phyloP scores from a whole-genome alignment of 2,797 vertebrate genomes.

The Pantherophis alleghaniensis region DNA sequence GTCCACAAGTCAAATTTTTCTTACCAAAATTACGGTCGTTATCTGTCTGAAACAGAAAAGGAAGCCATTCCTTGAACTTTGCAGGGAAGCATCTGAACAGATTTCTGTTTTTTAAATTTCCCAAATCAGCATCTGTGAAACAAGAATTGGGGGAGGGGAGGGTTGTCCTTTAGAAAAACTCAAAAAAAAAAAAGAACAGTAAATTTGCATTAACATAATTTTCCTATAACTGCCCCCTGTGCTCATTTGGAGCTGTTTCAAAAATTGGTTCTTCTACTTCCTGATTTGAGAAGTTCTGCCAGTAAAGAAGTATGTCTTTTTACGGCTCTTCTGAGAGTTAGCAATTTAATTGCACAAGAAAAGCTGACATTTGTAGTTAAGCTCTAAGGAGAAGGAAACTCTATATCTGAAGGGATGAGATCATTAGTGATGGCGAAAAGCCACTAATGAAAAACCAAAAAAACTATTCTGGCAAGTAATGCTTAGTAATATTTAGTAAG shows the following conservation, averaged over 20 bases:
- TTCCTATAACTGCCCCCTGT: background rate
- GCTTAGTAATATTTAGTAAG: slow-evolving; percentile 33
- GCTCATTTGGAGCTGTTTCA: slow-evolving; percentile 30
- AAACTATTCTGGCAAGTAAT: slow-evolving; percentile 8
- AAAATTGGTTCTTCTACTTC: slow-evolving; percentile 9
- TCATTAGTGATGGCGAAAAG: slow-evolving; percentile 26
- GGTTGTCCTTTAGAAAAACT: background rate
- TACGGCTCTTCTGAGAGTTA: slow-evolving; percentile 26
- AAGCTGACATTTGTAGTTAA: slow-evolving; percentile 31
- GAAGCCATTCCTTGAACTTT: background rate
- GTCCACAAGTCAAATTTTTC: no score
- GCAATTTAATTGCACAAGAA: slow-evolving; percentile 38
- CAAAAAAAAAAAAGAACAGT: background rate
- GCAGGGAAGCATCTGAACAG: background rate
- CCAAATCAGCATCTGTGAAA: background rate
- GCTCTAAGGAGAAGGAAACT: slow-evolving; percentile 1
- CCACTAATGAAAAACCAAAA: slow-evolving; percentile 8
- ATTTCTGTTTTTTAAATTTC: slow-evolving; percentile 7
- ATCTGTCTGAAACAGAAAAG: background rate
- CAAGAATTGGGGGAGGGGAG: background rate
- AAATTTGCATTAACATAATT: slow-evolving; percentile 16
- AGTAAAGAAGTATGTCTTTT: slow-evolving; percentile 13
- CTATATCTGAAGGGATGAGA: slow-evolving; percentile 16
- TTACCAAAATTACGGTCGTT: background rate
- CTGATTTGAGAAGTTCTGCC: slow-evolving; percentile 12